These are phyloP conservation scores for Ips typographus DNA, from an alignment of 1,140 invertebrate genomes.

Conservation along the genomic window DNA sequence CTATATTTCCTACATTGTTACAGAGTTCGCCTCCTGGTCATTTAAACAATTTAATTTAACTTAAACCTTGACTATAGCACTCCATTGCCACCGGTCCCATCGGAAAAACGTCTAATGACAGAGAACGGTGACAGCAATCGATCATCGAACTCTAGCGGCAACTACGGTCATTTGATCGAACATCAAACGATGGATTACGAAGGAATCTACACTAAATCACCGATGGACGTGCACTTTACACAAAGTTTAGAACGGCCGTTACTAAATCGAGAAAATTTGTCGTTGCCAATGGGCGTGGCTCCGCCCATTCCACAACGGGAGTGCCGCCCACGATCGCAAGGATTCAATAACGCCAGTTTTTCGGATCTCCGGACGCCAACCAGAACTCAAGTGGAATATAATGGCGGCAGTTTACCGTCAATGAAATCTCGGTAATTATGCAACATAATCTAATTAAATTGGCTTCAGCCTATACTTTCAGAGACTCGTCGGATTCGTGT, in stretches of 20 bases:
- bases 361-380: conserved; percentile 49
- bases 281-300: conserved; percentile 50
- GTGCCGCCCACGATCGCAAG: conserved; percentile 58
- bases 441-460: not conserved
- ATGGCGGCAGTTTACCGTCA: conserved; percentile 50
- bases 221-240: conserved; percentile 14
- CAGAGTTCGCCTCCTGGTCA: no score
- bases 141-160: conserved; percentile 51
- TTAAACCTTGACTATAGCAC: conserved; percentile 55
- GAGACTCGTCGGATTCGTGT: conserved; percentile 41
- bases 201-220: conserved; percentile 66
- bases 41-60: no score
- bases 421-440: conserved; percentile 38
- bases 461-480: not conserved
- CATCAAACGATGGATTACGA: conserved; percentile 57
- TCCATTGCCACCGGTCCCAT: conserved; percentile 69
- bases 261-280: conserved; percentile 47
- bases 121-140: conserved; percentile 53
- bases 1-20: no score
- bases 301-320: conserved; percentile 63
- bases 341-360: conserved; percentile 53
- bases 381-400: conserved; percentile 50
- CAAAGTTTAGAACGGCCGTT: conserved; percentile 18
- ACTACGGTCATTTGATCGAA: conserved; percentile 53
- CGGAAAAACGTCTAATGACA: conserved; percentile 53